Conservation (phyloP, 1,140 invertebrate genomes). For the Battus philenor region DNA sequence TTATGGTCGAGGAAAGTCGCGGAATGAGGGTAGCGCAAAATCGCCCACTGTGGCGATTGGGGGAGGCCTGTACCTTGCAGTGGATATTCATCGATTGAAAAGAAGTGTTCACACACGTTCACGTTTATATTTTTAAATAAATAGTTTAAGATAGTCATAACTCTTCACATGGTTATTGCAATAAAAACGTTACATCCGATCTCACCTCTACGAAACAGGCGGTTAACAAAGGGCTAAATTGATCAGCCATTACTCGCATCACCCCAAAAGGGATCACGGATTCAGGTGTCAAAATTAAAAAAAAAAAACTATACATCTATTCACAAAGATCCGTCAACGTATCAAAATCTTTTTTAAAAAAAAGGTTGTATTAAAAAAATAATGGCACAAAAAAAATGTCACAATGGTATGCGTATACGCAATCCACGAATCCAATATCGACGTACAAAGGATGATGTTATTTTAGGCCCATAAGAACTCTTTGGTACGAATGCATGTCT, state of each 20-base stretch:
- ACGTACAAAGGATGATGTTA: constrained; percentile 51
- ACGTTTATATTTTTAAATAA: constrained; percentile 9
- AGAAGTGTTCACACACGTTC: no score
- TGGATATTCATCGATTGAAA: no score
- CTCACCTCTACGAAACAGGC: constrained; percentile 15
- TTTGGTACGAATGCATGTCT: constrained; percentile 29
- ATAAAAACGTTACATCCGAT: constrained; percentile 38
- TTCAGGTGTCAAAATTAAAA: constrained; percentile 66
- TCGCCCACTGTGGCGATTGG: no score
- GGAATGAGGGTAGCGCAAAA: no score
- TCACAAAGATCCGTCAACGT: constrained; percentile 56
- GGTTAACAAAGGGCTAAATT: constrained; percentile 44
- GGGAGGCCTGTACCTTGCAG: no score
- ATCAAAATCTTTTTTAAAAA: constrained; percentile 48
- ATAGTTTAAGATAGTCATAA: constrained; percentile 15
- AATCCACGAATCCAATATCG: constrained; percentile 61
- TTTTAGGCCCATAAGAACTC: constrained; percentile 52
- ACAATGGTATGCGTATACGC: constrained; percentile 54
- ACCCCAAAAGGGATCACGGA: constrained; percentile 32
- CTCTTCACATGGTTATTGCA: constrained; percentile 16
- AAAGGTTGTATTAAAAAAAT: constrained; percentile 40
- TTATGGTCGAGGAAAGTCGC: no score
- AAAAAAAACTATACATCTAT: constrained; percentile 42
- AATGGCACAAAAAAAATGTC: constrained; percentile 33
- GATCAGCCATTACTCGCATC: constrained; percentile 39